phyloP scores from a whole-genome alignment of 1,140 invertebrate genomes.

The Heliconius hermathena region DNA sequence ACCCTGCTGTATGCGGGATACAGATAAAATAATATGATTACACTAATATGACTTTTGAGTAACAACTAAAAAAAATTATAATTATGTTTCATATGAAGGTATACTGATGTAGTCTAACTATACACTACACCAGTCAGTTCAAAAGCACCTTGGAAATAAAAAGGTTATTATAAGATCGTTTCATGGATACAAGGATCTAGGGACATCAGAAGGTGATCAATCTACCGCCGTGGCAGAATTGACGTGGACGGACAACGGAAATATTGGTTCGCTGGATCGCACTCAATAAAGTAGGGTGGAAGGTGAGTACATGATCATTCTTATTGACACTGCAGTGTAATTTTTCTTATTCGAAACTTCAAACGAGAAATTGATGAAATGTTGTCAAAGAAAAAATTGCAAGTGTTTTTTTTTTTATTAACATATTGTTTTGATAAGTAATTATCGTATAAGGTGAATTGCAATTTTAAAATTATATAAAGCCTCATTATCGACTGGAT shows the following conservation, averaged over 20 bases:
- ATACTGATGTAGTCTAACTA: too few relatives aligned
- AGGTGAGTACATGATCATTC: conserved; percentile 20
- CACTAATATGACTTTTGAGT: too few relatives aligned
- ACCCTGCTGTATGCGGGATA: too few relatives aligned
- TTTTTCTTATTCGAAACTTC: conserved; percentile 14
- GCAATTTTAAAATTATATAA: too few relatives aligned
- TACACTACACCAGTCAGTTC: background rate
- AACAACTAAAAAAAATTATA: too few relatives aligned
- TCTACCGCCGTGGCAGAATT: conserved; percentile 56
- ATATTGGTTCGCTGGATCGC: conserved; percentile 54
- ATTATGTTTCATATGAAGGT: too few relatives aligned
- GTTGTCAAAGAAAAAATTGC: background rate
- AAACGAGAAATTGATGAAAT: conserved; percentile 11
- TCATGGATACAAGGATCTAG: conserved; percentile 28
- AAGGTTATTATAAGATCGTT: conserved; percentile 22
- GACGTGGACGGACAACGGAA: conserved; percentile 65
- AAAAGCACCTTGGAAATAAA: conserved; percentile 5
- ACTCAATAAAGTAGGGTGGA: conserved; percentile 29
- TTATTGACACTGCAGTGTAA: conserved; percentile 16
- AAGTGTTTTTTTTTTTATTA: background rate
- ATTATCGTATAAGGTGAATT: too few relatives aligned
- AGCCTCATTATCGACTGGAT: too few relatives aligned
- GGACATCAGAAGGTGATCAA: conserved; percentile 58
- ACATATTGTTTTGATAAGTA: background rate
- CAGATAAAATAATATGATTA: too few relatives aligned